phyloP scores from a whole-genome alignment of 2,888 invertebrate species.

The Nasonia oneida region DNA sequence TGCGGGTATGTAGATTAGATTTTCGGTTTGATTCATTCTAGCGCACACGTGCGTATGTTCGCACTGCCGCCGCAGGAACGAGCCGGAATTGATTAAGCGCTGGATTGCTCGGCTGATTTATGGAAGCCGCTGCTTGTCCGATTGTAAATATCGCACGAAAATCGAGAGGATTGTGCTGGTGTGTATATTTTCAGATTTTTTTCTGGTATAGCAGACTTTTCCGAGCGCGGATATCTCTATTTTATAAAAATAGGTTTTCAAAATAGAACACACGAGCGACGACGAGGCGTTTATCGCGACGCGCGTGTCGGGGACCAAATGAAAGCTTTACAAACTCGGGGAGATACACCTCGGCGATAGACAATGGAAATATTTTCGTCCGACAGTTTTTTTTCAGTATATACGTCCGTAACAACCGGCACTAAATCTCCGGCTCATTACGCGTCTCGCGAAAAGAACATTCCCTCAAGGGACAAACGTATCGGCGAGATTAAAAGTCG shows the following conservation, averaged over 20 bases:
- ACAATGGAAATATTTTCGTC: not conserved
- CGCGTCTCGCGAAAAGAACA: not conserved
- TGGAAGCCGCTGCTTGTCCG: not conserved
- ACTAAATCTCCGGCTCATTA: constrained; percentile 32
- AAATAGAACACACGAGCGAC: constrained; percentile 28
- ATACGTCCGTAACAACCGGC: not conserved
- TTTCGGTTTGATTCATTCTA: constrained; percentile 25
- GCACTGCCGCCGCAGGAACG: not conserved
- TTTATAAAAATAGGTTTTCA: constrained; percentile 44
- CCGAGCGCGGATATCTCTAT: constrained; percentile 1
- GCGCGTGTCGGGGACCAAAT: not conserved
- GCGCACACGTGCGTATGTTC: not conserved
- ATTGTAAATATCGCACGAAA: not conserved
- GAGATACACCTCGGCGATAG: not conserved
- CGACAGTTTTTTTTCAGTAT: not conserved
- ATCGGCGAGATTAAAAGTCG: constrained; percentile 14
- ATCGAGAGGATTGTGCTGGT: not conserved
- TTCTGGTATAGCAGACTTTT: not conserved
- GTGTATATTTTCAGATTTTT: constrained; percentile 39
- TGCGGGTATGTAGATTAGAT: constrained; percentile 38
- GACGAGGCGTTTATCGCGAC: constrained; percentile 4
- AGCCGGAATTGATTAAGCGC: constrained; percentile 28
- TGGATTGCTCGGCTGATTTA: constrained; percentile 45
- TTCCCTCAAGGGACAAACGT: not conserved
- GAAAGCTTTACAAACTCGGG: constrained; percentile 19